phyloP scores from a whole-genome alignment of 37 sponge, comb jelly and placozoan species.

The Crambe crambe region DNA sequence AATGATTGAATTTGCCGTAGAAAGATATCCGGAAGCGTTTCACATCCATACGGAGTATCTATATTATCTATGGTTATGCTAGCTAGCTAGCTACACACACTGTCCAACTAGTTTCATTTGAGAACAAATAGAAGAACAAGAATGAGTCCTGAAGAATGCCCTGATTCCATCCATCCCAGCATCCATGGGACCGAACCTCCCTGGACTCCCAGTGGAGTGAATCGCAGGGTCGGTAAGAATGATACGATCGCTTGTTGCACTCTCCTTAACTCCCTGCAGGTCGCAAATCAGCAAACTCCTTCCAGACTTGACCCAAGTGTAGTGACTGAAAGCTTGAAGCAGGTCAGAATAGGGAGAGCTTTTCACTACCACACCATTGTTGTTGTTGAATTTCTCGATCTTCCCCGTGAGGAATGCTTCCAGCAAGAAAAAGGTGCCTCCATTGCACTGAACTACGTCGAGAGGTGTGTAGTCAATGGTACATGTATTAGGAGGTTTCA shows the following conservation, averaged over 20 bases:
- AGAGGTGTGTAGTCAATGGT: constrained; percentile 20
- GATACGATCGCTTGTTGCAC: neutral
- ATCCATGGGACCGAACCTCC: constrained; percentile 49
- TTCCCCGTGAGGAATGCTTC: constrained; percentile 47
- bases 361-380: constrained; percentile 37
- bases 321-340: constrained; percentile 79
- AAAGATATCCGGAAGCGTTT: too few relatives aligned
- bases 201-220: constrained; percentile 16
- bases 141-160: constrained; percentile 64
- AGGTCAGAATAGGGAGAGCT: constrained; percentile 33
- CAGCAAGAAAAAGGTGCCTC: constrained; percentile 10
- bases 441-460: constrained; percentile 30
- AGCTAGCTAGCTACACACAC: neutral
- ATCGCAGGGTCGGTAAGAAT: constrained; percentile 73
- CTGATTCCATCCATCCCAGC: constrained; percentile 44
- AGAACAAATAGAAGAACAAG: constrained; percentile 41
- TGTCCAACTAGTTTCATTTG: constrained; percentile 40
- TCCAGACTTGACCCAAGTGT: constrained; percentile 56
- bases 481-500: constrained; percentile 4
- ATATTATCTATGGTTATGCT: too few relatives aligned
- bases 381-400: constrained; percentile 70
- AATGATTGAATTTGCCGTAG: too few relatives aligned
- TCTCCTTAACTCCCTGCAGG: constrained; percentile 49
- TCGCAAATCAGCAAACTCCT: constrained; percentile 59
- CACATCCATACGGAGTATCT: too few relatives aligned